A percentile compares a stretch with the other conserved stretches of the same genome.
Evolutionary conservation across 2,888 invertebrate genomes (phyloP).

Genomic region (Griposia aprilina): DNA sequence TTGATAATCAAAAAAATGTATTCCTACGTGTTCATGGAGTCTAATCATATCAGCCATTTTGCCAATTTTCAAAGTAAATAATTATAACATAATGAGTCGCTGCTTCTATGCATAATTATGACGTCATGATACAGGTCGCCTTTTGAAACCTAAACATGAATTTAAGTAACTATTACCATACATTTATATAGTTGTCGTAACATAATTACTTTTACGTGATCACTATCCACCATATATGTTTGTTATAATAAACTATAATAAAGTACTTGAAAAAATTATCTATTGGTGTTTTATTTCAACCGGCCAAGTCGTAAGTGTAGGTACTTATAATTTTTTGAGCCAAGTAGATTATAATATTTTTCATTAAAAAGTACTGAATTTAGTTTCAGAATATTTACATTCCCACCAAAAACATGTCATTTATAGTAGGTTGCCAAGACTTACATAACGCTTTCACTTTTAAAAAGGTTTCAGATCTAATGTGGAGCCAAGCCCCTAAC

Average conservation of each 20-base stretch:
- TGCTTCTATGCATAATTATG: conserved; percentile 4
- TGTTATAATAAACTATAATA: conserved; percentile 78
- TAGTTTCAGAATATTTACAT: neutral
- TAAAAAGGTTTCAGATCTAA: neutral
- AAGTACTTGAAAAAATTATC: conserved; percentile 66
- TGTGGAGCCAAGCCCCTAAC: neutral
- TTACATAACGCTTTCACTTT: neutral
- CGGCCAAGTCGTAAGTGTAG: no score
- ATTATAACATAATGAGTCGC: neutral
- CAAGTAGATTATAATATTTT: neutral
- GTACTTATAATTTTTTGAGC: neutral
- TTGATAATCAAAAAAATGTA: neutral
- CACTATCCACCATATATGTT: conserved; percentile 77
- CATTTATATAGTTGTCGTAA: conserved; percentile 64
- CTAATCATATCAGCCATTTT: neutral
- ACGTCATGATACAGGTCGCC: conserved; percentile 50
- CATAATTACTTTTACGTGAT: conserved; percentile 69
- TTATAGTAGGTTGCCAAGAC: neutral
- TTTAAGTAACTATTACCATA: conserved; percentile 63
- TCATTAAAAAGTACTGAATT: neutral
- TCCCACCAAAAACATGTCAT: neutral
- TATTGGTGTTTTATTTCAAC: conserved; percentile 63
- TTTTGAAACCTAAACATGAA: conserved; percentile 58
- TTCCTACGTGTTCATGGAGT: neutral
- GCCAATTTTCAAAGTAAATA: neutral